Conservation (phyloP, 2,888 invertebrate genomes). For the Hermodice carunculata region DNA sequence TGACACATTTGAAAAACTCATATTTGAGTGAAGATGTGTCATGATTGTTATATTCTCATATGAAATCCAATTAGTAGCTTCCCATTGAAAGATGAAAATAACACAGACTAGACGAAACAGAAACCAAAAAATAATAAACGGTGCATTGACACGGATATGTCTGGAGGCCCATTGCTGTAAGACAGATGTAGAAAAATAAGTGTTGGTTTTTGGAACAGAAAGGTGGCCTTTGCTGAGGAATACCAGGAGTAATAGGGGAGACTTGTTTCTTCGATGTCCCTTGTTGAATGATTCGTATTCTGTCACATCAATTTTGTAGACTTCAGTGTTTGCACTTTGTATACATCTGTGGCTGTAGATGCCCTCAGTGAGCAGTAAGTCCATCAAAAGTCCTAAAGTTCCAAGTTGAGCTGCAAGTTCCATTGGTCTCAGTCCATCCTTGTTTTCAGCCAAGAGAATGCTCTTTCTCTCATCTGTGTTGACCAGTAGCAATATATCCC, state of each 20-base stretch:
- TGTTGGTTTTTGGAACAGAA: not conserved
- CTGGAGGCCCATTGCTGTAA: slow-evolving; percentile 3
- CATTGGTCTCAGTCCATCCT: not conserved
- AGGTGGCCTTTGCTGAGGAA: not conserved
- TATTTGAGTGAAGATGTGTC: too few relatives aligned
- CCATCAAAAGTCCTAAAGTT: not conserved
- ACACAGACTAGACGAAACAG: slow-evolving; percentile 3
- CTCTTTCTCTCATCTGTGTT: not conserved
- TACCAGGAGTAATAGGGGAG: slow-evolving; percentile 2
- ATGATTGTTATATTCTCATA: too few relatives aligned
- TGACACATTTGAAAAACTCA: too few relatives aligned
- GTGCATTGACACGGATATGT: not conserved
- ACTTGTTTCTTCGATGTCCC: not conserved
- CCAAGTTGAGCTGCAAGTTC: slow-evolving; percentile 11
- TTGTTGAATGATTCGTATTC: not conserved
- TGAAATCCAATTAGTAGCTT: not conserved
- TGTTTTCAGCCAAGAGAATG: slow-evolving; percentile 1
- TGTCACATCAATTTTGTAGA: slow-evolving; percentile 8
- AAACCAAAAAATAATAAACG: slow-evolving; percentile 5
- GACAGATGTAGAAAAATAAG: not conserved
- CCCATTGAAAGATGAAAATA: not conserved
- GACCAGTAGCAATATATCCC: not conserved
- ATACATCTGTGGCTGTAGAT: slow-evolving; percentile 2
- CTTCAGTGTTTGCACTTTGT: too few relatives aligned
- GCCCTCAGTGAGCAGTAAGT: slow-evolving; percentile 3